Evolutionary conservation across 2,113 vertebrate species (phyloP).

Genomic region (Astatotilapia flaviijosephi): DNA sequence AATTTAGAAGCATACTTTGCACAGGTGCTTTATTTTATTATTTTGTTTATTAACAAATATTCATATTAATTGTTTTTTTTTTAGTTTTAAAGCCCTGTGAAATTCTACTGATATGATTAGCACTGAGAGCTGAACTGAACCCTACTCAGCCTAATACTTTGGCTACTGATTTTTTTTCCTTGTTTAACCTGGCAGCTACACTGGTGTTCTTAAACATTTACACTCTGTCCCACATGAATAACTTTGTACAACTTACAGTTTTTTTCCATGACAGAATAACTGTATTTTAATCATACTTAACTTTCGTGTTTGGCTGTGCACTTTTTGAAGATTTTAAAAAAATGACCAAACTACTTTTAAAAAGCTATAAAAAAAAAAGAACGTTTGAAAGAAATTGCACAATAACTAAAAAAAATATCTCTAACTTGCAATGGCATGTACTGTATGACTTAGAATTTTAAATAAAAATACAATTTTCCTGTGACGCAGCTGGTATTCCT

Average conservation of each 20-base stretch:
- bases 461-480: background rate
- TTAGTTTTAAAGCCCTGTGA: background rate
- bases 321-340: background rate
- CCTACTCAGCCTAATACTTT: background rate
- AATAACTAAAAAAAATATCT: background rate
- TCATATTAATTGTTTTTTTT: background rate
- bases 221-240: background rate
- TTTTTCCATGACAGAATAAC: background rate
- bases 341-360: background rate
- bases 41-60: background rate
- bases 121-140: background rate
- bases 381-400: background rate
- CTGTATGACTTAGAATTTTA: background rate
- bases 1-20: background rate
- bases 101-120: background rate
- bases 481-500: background rate
- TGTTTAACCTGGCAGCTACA: conserved; percentile 18
- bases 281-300: background rate
- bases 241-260: background rate
- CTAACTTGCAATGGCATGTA: background rate
- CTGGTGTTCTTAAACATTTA: background rate
- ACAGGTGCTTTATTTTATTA: background rate
- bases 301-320: background rate
- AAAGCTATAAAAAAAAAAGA: background rate
- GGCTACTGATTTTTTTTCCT: background rate